phyloP scores from a whole-genome alignment of 2,113 vertebrate species.

The Mirza zaza region DNA sequence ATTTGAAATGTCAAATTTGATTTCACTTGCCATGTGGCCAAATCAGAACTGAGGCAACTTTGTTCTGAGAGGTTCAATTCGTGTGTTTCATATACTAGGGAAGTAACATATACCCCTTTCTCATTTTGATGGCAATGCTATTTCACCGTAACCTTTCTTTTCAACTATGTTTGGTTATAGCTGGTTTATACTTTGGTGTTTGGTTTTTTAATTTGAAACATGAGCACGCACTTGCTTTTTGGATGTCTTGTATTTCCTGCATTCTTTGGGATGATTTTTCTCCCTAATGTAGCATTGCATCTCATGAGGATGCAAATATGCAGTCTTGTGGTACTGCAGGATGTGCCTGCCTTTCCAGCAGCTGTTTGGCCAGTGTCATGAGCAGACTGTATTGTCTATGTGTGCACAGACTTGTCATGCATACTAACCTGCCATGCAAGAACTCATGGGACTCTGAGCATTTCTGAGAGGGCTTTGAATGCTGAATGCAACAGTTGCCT shows the following conservation, averaged over 20 bases:
- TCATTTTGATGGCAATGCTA: not conserved
- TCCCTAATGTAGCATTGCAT: conserved; percentile 60
- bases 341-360: conserved; percentile 73
- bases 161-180: conserved; percentile 14
- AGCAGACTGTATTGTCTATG: conserved; percentile 56
- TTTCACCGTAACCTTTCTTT: conserved; percentile 55
- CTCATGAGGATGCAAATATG: conserved; percentile 71
- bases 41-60: conserved; percentile 62
- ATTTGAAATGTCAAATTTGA: conserved; percentile 44
- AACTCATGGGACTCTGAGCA: conserved; percentile 26
- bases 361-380: conserved; percentile 51
- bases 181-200: not conserved
- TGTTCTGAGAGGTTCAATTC: conserved; percentile 69
- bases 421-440: conserved; percentile 76
- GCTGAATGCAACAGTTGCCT: conserved; percentile 62
- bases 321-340: conserved; percentile 55
- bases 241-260: conserved; percentile 68
- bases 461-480: conserved; percentile 72
- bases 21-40: conserved; percentile 66
- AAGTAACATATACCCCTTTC: conserved; percentile 22
- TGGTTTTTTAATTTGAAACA: not conserved
- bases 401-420: conserved; percentile 67
- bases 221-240: conserved; percentile 27
- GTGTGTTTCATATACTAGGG: conserved; percentile 48
- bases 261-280: conserved; percentile 19